Base-by-base conservation (phyloP, 2,888 invertebrate genomes). In the Villa cingulata region DNA sequence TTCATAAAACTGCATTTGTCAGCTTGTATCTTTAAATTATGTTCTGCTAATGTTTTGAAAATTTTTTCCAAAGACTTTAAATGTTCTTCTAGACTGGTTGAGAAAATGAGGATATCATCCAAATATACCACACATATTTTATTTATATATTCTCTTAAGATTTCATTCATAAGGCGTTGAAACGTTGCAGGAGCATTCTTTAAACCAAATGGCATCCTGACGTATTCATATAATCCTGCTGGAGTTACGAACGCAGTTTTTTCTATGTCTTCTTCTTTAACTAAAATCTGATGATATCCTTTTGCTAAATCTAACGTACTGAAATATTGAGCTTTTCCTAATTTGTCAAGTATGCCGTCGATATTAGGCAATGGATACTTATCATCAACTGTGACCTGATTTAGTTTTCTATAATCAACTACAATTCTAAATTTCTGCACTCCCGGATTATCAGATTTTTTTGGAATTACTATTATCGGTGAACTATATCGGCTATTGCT, bases 271-370 rank as follows among this genome's bases (percentile, higher is more conserved):
- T n/a, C n/a, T n/a, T n/a, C n/a, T n/a, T n/a, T n/a, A n/a, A 46
- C 34, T 27, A 34, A 43, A 23, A 52, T 50, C 45, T 50, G 52
- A 19, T 48, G 50, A 32, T 50, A 50, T 5, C 52, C 52, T 19
- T 48, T 50, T 49, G 16, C 43, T 36, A 29, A 46, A 18, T 37
- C 41, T 6, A 49, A 19, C 1, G 47, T 36, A 5, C 49, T 37
- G 16, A 49, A 51, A 41, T 49, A 47, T 45, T 44, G 42, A 2
- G 37, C 38, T 10, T 36, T 29, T 29, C 48, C 45, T 23, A 45
- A 29, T 43, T 48, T 50, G 15, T 49, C 49, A 14, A 51, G 29
- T 10, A 49, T 45, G n/a, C 42, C 18, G 3, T 48, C 49, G 12
- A 51, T 49, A 27, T 48, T 48, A 12, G 45, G 50, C 3, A 50